Evolutionary conservation across 2,797 vertebrate species (phyloP).

Genomic region (Adrianichthys oophorus): DNA sequence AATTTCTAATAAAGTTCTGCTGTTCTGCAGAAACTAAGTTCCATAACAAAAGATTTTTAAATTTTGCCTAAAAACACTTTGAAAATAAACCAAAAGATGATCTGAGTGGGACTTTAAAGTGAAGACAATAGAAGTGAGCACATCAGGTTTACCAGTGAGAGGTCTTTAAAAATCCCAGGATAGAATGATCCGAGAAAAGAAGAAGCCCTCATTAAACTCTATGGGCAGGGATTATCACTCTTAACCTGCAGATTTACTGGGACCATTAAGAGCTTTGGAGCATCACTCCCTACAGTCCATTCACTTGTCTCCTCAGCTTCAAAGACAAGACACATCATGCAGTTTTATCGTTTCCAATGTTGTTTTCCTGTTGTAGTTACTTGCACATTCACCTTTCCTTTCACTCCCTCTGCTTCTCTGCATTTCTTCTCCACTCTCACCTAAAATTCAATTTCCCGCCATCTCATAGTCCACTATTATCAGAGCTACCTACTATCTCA

Average conservation of each 20-base stretch:
- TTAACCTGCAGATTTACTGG: conserved; percentile 41
- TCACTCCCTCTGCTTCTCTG: conserved; percentile 18
- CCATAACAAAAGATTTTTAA: too few species aligned
- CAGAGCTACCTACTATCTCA: conserved; percentile 40
- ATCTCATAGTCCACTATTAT: conserved; percentile 49
- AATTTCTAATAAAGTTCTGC: too few species aligned
- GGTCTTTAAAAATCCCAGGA: conserved; percentile 39
- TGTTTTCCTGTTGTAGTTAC: conserved; percentile 51
- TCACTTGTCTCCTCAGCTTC: conserved; percentile 35
- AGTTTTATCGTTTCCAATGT: conserved; percentile 47
- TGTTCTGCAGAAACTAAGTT: too few species aligned
- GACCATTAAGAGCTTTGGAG: conserved; percentile 45
- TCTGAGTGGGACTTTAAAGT: not conserved
- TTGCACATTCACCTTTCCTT: conserved; percentile 34
- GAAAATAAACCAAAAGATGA: too few species aligned
- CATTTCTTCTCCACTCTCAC: conserved; percentile 29
- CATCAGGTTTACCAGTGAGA: conserved; percentile 22
- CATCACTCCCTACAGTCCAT: conserved; percentile 48
- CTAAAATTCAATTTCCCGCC: conserved; percentile 48
- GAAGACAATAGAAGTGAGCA: conserved; percentile 20
- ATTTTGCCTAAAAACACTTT: too few species aligned
- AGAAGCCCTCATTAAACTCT: conserved; percentile 49
- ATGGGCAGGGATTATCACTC: conserved; percentile 47
- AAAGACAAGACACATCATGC: conserved; percentile 33
- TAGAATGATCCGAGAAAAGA: conserved; percentile 47